phyloP scores from a whole-genome alignment of 37 sponge, comb jelly and placozoan species.

The Beroe forskalii region DNA sequence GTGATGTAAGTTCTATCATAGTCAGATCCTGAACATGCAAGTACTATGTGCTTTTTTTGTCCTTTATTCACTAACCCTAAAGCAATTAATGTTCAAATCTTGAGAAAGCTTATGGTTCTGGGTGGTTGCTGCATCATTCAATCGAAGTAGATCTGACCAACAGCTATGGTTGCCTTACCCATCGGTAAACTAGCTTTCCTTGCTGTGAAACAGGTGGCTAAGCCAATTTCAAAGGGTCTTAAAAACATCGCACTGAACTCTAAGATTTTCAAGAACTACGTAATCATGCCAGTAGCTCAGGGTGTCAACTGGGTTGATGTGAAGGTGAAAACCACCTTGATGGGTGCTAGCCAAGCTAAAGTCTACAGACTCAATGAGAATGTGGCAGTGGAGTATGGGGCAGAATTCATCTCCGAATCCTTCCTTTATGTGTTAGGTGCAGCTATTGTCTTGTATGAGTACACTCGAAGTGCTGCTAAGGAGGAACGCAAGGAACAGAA shows the following conservation, averaged over 20 bases:
- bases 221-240: slow-evolving; percentile 51
- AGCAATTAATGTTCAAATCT: too few species aligned
- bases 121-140: too few species aligned
- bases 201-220: slow-evolving; percentile 47
- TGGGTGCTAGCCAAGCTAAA: slow-evolving; percentile 50
- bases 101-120: too few species aligned
- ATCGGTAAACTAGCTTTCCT: slow-evolving; percentile 28
- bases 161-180: slow-evolving; percentile 11
- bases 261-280: slow-evolving; percentile 16
- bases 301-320: slow-evolving; percentile 57
- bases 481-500: slow-evolving; percentile 4
- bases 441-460: slow-evolving; percentile 21
- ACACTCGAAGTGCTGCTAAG: not conserved
- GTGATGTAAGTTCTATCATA: not conserved
- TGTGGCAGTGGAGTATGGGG: slow-evolving; percentile 37
- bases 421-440: slow-evolving; percentile 26
- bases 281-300: slow-evolving; percentile 48
- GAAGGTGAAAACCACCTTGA: slow-evolving; percentile 16
- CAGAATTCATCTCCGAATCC: slow-evolving; percentile 53
- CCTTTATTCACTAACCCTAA: too few species aligned
- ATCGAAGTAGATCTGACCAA: not conserved
- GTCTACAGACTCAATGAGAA: slow-evolving; percentile 62
- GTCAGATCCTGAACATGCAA: too few species aligned
- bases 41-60: too few species aligned
- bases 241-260: slow-evolving; percentile 17